A percentile compares a stretch with the other conserved stretches of the same genome.
These are phyloP conservation scores for Synergus laeviventris DNA, from an alignment of 2,888 invertebrate genomes.

Conservation along the genomic window DNA sequence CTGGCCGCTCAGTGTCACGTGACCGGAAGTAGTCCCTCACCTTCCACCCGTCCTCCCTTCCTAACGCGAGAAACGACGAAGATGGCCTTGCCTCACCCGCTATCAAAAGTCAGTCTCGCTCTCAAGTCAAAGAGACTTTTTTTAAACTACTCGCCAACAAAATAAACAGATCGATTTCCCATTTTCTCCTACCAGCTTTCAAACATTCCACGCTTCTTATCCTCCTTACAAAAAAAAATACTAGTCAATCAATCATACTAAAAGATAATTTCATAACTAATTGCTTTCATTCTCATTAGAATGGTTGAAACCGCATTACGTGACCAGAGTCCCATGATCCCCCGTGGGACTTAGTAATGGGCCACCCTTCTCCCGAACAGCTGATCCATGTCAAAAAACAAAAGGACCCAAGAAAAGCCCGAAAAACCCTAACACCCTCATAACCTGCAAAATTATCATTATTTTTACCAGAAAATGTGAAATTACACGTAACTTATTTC, in stretches of 20 bases:
- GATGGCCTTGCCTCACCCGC: conserved; percentile 62
- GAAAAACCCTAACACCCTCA: neutral
- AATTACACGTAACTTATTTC: neutral
- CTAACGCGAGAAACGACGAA: conserved; percentile 49
- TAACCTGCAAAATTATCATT: neutral
- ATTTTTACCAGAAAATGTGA: neutral
- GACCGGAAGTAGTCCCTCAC: conserved; percentile 73
- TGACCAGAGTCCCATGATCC: neutral
- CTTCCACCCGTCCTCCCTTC: conserved; percentile 49
- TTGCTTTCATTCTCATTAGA: neutral
- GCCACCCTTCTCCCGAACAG: neutral
- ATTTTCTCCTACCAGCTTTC: neutral
- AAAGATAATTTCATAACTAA: neutral
- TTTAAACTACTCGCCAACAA: neutral
- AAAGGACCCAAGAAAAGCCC: neutral
- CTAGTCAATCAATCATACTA: neutral
- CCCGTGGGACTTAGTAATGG: neutral
- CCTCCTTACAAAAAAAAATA: neutral
- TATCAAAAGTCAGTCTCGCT: conserved; percentile 61
- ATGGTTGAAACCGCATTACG: neutral
- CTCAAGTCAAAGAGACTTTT: conserved; percentile 47
- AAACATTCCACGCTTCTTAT: neutral
- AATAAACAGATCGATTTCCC: conserved; percentile 8
- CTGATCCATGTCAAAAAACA: neutral
- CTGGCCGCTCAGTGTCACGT: conserved; percentile 72